These are phyloP conservation scores for Heliocidaris tuberculata DNA, from an alignment of 35 echinoderm and acorn worm species.

Conservation along the genomic window DNA sequence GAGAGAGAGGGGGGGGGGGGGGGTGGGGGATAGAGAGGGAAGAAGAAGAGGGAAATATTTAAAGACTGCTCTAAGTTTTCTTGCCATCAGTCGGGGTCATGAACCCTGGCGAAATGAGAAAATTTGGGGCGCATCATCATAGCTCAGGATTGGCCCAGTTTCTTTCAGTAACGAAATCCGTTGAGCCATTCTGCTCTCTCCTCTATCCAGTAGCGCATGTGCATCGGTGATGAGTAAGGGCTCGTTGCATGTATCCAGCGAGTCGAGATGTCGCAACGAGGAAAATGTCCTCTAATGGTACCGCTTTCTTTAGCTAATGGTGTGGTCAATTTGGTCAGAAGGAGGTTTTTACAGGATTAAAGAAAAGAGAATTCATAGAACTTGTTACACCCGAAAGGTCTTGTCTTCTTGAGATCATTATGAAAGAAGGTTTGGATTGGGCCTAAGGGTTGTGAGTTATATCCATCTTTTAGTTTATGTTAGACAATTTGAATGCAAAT, in stretches of 20 bases:
- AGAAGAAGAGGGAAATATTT: not conserved
- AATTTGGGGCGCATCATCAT: slow-evolving; percentile 48
- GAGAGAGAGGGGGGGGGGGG: not conserved
- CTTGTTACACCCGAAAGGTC: not conserved
- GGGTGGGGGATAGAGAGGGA: not conserved
- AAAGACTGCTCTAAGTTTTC: not conserved
- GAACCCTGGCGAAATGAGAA: slow-evolving; percentile 44
- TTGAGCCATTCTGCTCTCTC: slow-evolving; percentile 11
- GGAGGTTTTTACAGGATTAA: not conserved
- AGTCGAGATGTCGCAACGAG: not conserved
- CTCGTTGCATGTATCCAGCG: not conserved
- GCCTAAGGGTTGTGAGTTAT: too few relatives aligned
- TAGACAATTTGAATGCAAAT: not conserved
- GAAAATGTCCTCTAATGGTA: not conserved
- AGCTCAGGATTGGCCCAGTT: slow-evolving; percentile 48
- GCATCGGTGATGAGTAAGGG: slow-evolving; percentile 20
- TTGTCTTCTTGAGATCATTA: not conserved
- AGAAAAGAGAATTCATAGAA: not conserved
- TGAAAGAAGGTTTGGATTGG: not conserved
- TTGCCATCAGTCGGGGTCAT: slow-evolving; percentile 28
- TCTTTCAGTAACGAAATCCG: slow-evolving; percentile 32
- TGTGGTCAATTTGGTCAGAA: not conserved
- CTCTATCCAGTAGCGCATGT: not conserved
- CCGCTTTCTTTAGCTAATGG: not conserved
- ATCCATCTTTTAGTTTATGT: not conserved